Base-by-base conservation (phyloP, 2,888 invertebrate species). In the Nephrotoma appendiculata region DNA sequence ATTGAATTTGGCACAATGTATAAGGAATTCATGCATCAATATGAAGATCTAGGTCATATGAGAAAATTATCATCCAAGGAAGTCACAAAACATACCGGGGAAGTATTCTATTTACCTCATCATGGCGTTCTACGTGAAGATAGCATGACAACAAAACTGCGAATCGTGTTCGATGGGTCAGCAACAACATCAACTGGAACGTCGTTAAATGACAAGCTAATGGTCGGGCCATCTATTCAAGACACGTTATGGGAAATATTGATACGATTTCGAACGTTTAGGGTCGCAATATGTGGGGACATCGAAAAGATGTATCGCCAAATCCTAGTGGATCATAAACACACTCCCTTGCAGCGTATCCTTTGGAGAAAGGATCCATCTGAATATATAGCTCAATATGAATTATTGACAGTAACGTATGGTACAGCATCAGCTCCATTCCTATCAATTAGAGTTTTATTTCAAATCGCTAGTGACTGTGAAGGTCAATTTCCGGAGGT, bases 261-360 rank as follows among this genome's bases (percentile, higher is more conserved):
- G 19, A 19, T 87, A 2, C 87, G 88, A 31, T 89, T 87, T 86
- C 71, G 86, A 52, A 57, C 85, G n/a, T 87, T 87, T 86, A 44
- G 48, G 85, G 86, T 87, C 45, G 89, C 89, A 0, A 87, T 90
- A 1, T 88, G 87, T 3, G 89, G 89, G 3, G 90, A 90, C 86
- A 88, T 90, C 4, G 88, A 88, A 6, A 88, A 89, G 87, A 90
- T 90, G 88, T 90, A 89, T 86, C 88, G 88, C 0, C 89, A 89
- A 87, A 88, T 90, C 2, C n/a, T 86, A 41, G 86, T 90, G 5
- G n/a, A 87, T 15, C 85, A 87, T 41, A 86, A 87, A 3, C 87
- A 90, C 48, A 86, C 86, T 7, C 57, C 88, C 15, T 89, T 19
- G 19, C 19, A 19, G 19, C 19, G 19, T 19, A 19, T 19, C 1